Conservation (phyloP, 2,888 invertebrate species). For the Synergus gifuensis region DNA sequence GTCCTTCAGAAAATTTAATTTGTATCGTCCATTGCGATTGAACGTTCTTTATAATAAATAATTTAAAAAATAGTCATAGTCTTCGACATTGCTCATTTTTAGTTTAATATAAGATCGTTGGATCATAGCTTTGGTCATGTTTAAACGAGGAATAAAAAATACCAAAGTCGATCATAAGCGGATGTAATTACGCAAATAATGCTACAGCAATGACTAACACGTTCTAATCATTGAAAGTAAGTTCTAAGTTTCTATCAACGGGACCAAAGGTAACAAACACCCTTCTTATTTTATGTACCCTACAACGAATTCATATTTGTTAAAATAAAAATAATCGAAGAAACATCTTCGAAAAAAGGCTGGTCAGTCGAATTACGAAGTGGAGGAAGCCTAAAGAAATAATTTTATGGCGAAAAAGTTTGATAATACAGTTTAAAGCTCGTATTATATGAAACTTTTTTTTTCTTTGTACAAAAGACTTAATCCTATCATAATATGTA, state of each 20-base stretch:
- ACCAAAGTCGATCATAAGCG: conserved; percentile 26
- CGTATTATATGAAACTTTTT: conserved; percentile 11
- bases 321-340: conserved; percentile 5
- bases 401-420: conserved; percentile 16
- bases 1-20: background rate
- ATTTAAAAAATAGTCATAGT: conserved; percentile 20
- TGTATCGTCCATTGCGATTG: background rate
- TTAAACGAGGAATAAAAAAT: conserved; percentile 27
- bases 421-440: background rate
- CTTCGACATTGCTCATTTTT: conserved; percentile 31
- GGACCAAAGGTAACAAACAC: conserved; percentile 29
- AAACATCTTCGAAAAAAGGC: conserved; percentile 13
- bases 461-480: conserved; percentile 20
- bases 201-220: conserved; percentile 10
- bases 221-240: conserved; percentile 37
- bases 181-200: conserved; percentile 22
- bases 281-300: conserved; percentile 9
- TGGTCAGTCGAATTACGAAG: conserved; percentile 28
- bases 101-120: conserved; percentile 20
- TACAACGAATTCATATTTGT: conserved; percentile 19
- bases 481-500: background rate
- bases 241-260: conserved; percentile 37
- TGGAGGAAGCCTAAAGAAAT: conserved; percentile 4
- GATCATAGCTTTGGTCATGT: conserved; percentile 31
- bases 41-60: conserved; percentile 1